phyloP scores from a whole-genome alignment of 2,888 invertebrate species.

The Drosophila sordidapex region DNA sequence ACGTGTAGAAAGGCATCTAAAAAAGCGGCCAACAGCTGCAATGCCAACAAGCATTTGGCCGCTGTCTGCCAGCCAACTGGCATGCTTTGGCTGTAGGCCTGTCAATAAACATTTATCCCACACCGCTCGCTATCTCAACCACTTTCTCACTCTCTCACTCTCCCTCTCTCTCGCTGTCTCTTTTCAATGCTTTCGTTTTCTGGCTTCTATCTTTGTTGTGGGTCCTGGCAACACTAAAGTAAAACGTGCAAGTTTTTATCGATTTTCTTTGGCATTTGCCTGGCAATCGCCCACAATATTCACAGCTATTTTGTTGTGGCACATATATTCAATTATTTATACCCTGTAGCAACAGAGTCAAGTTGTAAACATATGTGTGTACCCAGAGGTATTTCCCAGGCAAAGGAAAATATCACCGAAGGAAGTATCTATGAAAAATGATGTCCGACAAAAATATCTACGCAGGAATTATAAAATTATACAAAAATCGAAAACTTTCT shows the following conservation, averaged over 20 bases:
- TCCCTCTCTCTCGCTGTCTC: not conserved
- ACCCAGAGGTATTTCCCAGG: not conserved
- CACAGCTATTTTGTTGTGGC: constrained; percentile 64
- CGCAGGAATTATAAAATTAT: not conserved
- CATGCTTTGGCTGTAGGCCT: constrained; percentile 51
- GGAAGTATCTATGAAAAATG: not conserved
- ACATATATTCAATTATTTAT: constrained; percentile 14
- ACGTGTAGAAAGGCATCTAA: constrained; percentile 20
- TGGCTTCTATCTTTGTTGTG: constrained; percentile 24
- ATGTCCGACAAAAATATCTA: not conserved
- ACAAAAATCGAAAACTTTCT: not conserved
- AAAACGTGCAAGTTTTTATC: constrained; percentile 60
- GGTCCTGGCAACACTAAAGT: constrained; percentile 39
- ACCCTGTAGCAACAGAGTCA: not conserved
- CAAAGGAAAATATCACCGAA: not conserved
- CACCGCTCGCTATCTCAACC: not conserved
- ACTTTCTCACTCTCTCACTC: not conserved
- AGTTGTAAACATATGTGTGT: not conserved
- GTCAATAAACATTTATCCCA: constrained; percentile 60
- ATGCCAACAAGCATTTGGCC: constrained; percentile 32
- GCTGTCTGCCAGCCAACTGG: constrained; percentile 56
- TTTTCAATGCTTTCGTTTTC: constrained; percentile 4
- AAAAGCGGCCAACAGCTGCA: constrained; percentile 60
- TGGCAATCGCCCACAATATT: constrained; percentile 62
- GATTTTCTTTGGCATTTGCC: constrained; percentile 62